These are phyloP conservation scores for Gambusia yucatana DNA, from an alignment of 2,797 vertebrate species.

Conservation along the genomic window DNA sequence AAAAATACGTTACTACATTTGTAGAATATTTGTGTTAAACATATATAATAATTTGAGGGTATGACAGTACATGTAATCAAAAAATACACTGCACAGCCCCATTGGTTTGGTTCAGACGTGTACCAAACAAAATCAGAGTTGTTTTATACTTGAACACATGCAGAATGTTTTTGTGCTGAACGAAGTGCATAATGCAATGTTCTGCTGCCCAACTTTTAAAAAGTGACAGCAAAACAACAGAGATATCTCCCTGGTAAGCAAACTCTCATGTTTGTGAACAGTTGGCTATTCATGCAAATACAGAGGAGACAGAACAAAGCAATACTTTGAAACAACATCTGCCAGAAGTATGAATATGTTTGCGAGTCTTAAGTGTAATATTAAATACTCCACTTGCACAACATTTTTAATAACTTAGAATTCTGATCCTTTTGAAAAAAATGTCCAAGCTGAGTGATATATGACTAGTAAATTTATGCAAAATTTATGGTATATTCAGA, in stretches of 20 bases:
- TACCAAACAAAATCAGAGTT: too few relatives aligned
- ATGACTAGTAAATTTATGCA: not conserved
- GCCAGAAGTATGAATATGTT: not conserved
- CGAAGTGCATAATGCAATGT: not conserved
- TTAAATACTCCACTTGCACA: not conserved
- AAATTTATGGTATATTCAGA: not conserved
- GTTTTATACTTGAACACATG: not conserved
- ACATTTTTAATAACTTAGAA: too few relatives aligned
- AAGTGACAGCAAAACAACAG: not conserved
- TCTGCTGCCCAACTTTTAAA: not conserved
- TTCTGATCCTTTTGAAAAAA: too few relatives aligned
- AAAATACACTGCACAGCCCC: too few relatives aligned
- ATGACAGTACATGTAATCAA: too few relatives aligned
- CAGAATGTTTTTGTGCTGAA: not conserved
- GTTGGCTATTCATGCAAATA: not conserved
- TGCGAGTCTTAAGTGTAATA: not conserved
- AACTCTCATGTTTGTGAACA: not conserved
- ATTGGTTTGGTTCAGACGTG: too few relatives aligned
- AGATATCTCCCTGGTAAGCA: not conserved
- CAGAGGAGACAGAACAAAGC: not conserved
- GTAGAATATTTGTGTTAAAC: too few relatives aligned
- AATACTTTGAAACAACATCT: not conserved
- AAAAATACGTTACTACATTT: too few relatives aligned
- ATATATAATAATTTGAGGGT: too few relatives aligned
- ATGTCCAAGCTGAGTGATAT: not conserved